These are phyloP conservation scores for Hippocampus abdominalis DNA, from an alignment of 2,113 vertebrate genomes.

Conservation along the genomic window DNA sequence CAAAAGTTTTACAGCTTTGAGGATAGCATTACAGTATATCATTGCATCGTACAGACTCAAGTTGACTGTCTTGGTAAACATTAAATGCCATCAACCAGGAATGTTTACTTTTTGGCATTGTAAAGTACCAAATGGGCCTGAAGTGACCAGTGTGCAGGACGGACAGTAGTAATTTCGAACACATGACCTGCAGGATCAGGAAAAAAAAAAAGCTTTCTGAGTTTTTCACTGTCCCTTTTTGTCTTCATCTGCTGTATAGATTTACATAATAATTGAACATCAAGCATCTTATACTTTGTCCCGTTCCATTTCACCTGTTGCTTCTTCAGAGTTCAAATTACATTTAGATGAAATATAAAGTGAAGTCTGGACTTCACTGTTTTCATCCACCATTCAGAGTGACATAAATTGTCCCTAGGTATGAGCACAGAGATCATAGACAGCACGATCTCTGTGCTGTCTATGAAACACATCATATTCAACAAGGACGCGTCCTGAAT, in stretches of 20 bases:
- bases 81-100: constrained; percentile 7
- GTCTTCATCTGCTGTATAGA: constrained; percentile 2
- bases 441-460: too few relatives aligned
- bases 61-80: not conserved
- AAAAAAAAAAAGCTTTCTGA: not conserved
- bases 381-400: too few relatives aligned
- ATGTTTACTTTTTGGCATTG: constrained; percentile 3
- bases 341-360: not conserved
- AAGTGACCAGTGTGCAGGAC: not conserved
- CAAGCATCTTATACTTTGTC: not conserved
- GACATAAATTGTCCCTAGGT: too few relatives aligned
- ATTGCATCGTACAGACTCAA: not conserved
- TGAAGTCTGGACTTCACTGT: too few relatives aligned
- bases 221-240: constrained; percentile 3
- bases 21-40: not conserved
- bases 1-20: not conserved
- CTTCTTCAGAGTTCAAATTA: not conserved
- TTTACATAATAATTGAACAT: not conserved
- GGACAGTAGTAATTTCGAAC: not conserved
- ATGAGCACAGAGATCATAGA: too few relatives aligned
- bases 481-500: not conserved
- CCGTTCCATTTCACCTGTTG: not conserved
- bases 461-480: not conserved
- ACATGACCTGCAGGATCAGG: constrained; percentile 10
- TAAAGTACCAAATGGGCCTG: not conserved